A percentile compares a stretch with the other conserved stretches of the same genome.
phyloP scores from a whole-genome alignment of 2,888 invertebrate genomes.

The Brenthis daphne region DNA sequence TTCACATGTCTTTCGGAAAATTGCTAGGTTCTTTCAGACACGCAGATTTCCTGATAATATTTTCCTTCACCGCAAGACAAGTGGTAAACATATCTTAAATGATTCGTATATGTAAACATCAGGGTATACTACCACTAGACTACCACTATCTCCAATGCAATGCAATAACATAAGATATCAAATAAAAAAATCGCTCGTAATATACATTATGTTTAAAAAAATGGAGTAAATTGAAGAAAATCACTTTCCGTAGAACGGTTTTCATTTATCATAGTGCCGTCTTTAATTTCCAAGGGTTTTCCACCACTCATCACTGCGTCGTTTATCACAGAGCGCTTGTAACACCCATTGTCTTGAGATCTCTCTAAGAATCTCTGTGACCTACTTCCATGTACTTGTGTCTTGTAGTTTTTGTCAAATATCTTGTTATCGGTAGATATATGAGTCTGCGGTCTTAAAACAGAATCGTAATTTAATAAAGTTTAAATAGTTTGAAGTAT shows the following conservation, averaged over 20 bases:
- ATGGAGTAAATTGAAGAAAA: constrained; percentile 30
- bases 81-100: no score
- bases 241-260: constrained; percentile 22
- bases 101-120: no score
- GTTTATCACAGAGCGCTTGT: constrained; percentile 67
- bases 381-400: constrained; percentile 50
- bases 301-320: constrained; percentile 63
- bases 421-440: constrained; percentile 13
- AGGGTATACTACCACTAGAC: no score
- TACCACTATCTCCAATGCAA: no score
- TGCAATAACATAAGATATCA: no score
- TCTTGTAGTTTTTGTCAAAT: constrained; percentile 35
- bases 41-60: no score
- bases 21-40: no score
- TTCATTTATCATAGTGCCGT: constrained; percentile 60
- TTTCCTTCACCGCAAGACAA: no score
- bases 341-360: constrained; percentile 60
- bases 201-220: background rate
- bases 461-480: background rate
- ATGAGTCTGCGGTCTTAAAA: constrained; percentile 1
- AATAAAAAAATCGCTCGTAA: no score
- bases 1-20: no score
- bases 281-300: constrained; percentile 63
- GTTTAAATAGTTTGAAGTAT: background rate
- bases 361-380: constrained; percentile 49